A percentile compares a stretch with the other conserved stretches of the same genome.
Evolutionary conservation across 2,888 invertebrate species (phyloP).

Genomic region (Melinaea marsaeus): DNA sequence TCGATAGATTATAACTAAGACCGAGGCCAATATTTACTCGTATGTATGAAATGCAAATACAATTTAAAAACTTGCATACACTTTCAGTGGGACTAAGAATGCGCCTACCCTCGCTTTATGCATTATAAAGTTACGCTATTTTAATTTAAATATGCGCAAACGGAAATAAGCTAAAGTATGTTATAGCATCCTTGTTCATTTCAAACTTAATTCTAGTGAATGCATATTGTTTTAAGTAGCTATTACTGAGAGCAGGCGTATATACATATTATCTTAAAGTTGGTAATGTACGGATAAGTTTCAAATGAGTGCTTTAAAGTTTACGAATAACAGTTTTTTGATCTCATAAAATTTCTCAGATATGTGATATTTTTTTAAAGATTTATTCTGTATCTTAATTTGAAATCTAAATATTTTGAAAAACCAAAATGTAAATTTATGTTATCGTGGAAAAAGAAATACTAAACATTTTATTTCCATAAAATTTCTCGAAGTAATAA

Average conservation of each 20-base stretch:
- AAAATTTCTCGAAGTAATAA: not conserved
- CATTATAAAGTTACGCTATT: conserved; percentile 33
- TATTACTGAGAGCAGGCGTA: conserved; percentile 21
- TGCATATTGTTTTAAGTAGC: conserved; percentile 22
- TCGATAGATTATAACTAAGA: conserved; percentile 19
- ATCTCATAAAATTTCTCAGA: too few species aligned
- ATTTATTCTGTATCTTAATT: too few species aligned
- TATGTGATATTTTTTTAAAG: too few species aligned
- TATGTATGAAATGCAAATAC: conserved; percentile 74
- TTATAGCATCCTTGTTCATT: conserved; percentile 30
- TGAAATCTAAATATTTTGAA: too few species aligned
- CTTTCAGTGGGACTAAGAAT: conserved; percentile 59
- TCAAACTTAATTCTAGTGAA: conserved; percentile 29
- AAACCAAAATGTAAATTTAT: too few species aligned
- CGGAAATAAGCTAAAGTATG: conserved; percentile 33
- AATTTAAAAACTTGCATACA: conserved; percentile 76
- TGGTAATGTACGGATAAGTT: conserved; percentile 10
- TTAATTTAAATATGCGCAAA: conserved; percentile 34
- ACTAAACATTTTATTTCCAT: too few species aligned
- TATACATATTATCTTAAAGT: conserved; percentile 22
- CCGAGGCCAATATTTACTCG: conserved; percentile 68
- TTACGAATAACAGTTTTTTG: not conserved
- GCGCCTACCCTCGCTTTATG: conserved; percentile 48
- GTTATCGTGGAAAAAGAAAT: too few species aligned
- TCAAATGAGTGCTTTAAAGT: conserved; percentile 10